Percentiles rank a stretch among this genome's conserved stretches.
These are phyloP conservation scores for Telmatherina bonti DNA, from an alignment of 2,797 vertebrate species.

Conservation along the genomic window DNA sequence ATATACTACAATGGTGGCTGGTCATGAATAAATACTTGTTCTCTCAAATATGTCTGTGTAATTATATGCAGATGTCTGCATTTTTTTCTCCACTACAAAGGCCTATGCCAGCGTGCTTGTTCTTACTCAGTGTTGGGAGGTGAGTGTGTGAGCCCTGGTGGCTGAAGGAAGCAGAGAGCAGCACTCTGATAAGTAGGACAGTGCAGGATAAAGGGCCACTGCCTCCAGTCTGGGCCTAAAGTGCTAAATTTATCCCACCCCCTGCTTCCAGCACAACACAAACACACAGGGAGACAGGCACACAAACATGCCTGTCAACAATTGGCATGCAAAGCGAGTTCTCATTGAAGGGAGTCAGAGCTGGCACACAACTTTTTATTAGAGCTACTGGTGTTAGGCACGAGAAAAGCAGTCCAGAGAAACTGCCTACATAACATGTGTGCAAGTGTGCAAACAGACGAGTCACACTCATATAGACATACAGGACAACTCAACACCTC, in stretches of 20 bases:
- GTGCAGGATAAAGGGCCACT: constrained; percentile 89
- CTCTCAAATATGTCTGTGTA: constrained; percentile 18
- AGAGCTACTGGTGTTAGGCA: constrained; percentile 5
- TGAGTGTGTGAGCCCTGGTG: constrained; percentile 59
- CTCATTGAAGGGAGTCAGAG: constrained; percentile 27
- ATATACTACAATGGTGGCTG: constrained; percentile 12
- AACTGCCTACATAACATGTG: background rate
- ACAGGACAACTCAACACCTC: constrained; percentile 26
- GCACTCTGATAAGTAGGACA: constrained; percentile 88
- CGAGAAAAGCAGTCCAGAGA: constrained; percentile 5
- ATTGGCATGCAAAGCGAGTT: constrained; percentile 39
- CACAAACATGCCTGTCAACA: constrained; percentile 62
- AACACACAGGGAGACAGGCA: constrained; percentile 60
- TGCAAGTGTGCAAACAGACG: background rate
- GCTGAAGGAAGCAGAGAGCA: constrained; percentile 72
- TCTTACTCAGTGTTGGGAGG: constrained; percentile 48
- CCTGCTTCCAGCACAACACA: constrained; percentile 70
- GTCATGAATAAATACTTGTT: constrained; percentile 33
- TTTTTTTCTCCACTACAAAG: constrained; percentile 32
- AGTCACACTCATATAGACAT: background rate
- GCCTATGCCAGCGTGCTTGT: constrained; percentile 36
- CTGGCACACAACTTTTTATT: constrained; percentile 12
- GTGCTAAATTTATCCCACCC: constrained; percentile 81
- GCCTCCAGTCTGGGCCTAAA: constrained; percentile 85
- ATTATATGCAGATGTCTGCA: constrained; percentile 20